Conservation (phyloP, 2,797 vertebrate genomes). For the Enteromius viviparus region DNA sequence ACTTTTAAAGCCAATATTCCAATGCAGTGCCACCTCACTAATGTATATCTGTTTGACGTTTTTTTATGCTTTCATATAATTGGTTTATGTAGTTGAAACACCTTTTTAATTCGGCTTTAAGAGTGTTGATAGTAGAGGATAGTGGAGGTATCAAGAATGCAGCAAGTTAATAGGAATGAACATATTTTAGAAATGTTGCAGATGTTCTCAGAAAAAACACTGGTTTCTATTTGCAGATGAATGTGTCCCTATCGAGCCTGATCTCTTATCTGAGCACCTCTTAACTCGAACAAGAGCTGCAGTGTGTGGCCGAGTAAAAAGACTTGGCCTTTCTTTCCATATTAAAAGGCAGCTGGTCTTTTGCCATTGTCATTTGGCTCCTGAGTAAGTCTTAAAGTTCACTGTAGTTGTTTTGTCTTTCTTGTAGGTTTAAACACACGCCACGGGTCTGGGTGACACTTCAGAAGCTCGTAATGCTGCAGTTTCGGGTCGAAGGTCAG, state of each 20-base stretch:
- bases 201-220: background rate
- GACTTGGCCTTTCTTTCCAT: constrained; percentile 49
- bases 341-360: constrained; percentile 30
- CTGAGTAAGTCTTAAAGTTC: background rate
- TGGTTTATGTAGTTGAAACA: constrained; percentile 5
- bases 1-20: constrained; percentile 25
- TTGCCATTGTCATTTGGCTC: background rate
- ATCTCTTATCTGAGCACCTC: constrained; percentile 51
- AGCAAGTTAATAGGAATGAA: background rate
- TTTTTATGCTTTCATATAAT: constrained; percentile 21
- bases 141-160: background rate
- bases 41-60: constrained; percentile 45
- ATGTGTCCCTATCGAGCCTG: background rate
- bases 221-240: constrained; percentile 37
- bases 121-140: background rate
- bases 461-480: constrained; percentile 11
- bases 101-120: constrained; percentile 31
- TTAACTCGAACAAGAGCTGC: constrained; percentile 57
- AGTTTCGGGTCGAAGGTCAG: constrained; percentile 46
- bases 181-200: constrained; percentile 14
- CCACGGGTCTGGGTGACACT: constrained; percentile 10
- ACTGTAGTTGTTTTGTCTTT: constrained; percentile 19
- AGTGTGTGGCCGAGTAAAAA: constrained; percentile 31
- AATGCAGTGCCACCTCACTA: constrained; percentile 50
- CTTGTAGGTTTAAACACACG: constrained; percentile 7